Evolutionary conservation across 2,797 vertebrate species (phyloP).

Genomic region (Sebastes paucispinis): DNA sequence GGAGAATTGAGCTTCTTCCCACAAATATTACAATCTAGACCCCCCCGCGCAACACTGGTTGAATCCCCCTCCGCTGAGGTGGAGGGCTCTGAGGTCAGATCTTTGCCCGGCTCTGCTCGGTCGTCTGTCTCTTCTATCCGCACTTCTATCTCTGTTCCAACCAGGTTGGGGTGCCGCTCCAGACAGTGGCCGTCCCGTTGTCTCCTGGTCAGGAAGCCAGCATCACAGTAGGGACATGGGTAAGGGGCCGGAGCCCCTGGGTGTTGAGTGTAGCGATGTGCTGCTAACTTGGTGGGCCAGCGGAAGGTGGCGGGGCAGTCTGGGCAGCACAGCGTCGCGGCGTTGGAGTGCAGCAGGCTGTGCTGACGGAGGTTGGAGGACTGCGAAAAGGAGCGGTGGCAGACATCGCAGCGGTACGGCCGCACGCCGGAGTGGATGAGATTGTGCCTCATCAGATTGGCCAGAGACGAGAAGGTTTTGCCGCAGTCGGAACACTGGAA

Average conservation of each 20-base stretch:
- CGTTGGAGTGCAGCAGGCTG: slow-evolving; percentile 83
- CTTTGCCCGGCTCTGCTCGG: background rate
- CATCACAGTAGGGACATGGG: slow-evolving; percentile 79
- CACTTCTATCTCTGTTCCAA: background rate
- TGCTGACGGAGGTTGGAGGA: slow-evolving; percentile 93
- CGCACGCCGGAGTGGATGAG: slow-evolving; percentile 90
- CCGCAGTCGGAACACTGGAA: slow-evolving; percentile 90
- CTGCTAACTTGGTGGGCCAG: slow-evolving; percentile 80
- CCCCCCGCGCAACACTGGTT: slow-evolving; percentile 31
- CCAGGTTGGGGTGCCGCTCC: slow-evolving; percentile 67
- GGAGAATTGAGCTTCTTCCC: slow-evolving; percentile 86
- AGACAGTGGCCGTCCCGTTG: slow-evolving; percentile 80
- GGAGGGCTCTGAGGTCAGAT: slow-evolving; percentile 32
- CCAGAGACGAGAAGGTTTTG: slow-evolving; percentile 88
- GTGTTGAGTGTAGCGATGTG: slow-evolving; percentile 82
- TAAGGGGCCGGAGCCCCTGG: slow-evolving; percentile 83
- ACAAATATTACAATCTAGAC: slow-evolving; percentile 81
- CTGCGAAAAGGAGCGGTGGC: slow-evolving; percentile 90
- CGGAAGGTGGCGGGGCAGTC: slow-evolving; percentile 83
- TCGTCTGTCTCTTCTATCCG: background rate
- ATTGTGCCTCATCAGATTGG: slow-evolving; percentile 91
- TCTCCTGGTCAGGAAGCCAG: slow-evolving; percentile 80
- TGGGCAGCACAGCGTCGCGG: slow-evolving; percentile 73
- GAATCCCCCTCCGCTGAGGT: slow-evolving; percentile 49
- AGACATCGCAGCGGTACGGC: slow-evolving; percentile 89